Evolutionary conservation across 2,888 invertebrate genomes (phyloP), one percentile per base, ranked within the genome.

Genomic region (Troides aeacus): DNA sequence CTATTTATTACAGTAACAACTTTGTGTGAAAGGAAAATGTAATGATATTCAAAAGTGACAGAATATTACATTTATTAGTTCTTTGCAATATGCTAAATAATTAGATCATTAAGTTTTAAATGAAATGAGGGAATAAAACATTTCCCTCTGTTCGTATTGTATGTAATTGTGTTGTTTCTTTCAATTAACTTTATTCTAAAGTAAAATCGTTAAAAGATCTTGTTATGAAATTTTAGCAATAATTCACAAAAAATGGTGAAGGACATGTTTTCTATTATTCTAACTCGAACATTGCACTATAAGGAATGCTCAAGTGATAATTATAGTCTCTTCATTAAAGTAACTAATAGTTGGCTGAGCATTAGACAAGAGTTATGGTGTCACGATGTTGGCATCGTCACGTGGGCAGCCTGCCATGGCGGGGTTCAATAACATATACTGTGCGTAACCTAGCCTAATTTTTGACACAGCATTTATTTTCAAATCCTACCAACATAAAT

Each of bases 361-460:
- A 74, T 42, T 71, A 73, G 70, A 62, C 66, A 68, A 74, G 78
- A 81, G 82, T 78, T 77, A 80, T 78, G 73, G 79, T 80, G 80
- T 76, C 78, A 76, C 72, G 67, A 65, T 72, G 68, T 81, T 81
- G 80, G 79, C 79, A 80, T 67, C 72, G 71, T 62, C 46, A 42
- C 24, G 60, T 59, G 75, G 78, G 77, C 75, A 76, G 76, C 84
- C 86, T 87, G 85, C 72, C 71, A 78, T 83, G 87, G 86, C 83
- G 85, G 75, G 79, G 84, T 83, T 84, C 87, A 79, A 75, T 78
- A 78, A 73, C 78, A 75, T 72, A 72, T 72, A 70, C 50, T 69
- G 72, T 66, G 73, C 72, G 71, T 75, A 73, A 70, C 72, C 70
- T 73, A 73, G 71, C 72, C 73, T 73, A 75, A 65, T 71, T 72